Evolutionary conservation across 1,140 invertebrate genomes (phyloP).

Genomic region (Hylaeus volcanicus): DNA sequence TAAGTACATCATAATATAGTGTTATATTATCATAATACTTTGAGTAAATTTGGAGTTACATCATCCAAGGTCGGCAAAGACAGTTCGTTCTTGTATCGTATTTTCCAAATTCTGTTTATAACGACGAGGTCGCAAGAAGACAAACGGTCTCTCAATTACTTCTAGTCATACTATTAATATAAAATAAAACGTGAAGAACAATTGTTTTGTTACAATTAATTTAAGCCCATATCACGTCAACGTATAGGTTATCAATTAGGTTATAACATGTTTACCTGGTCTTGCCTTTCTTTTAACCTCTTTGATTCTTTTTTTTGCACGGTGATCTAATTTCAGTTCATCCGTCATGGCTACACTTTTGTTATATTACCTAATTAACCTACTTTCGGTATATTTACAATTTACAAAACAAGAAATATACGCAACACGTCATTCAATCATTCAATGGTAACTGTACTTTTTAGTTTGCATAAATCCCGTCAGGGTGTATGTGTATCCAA

Average conservation of each 20-base stretch:
- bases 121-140: conserved; percentile 39
- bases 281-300: conserved; percentile 94
- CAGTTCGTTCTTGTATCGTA: conserved; percentile 36
- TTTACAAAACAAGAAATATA: conserved; percentile 42
- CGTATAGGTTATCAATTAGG: conserved; percentile 64
- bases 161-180: conserved; percentile 43
- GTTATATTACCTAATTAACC: conserved; percentile 46
- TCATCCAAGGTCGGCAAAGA: conserved; percentile 55
- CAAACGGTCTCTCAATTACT: conserved; percentile 47
- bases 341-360: conserved; percentile 71
- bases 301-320: conserved; percentile 90
- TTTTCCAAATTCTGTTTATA: conserved; percentile 48
- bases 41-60: conserved; percentile 53
- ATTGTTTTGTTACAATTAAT: conserved; percentile 21
- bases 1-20: conserved; percentile 35
- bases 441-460: conserved; percentile 54
- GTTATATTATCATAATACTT: conserved; percentile 49
- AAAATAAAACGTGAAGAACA: conserved; percentile 43
- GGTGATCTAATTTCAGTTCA: conserved; percentile 84
- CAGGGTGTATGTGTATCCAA: conserved; percentile 50
- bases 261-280: conserved; percentile 85
- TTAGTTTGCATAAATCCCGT: conserved; percentile 60
- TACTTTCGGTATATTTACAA: conserved; percentile 58
- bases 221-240: conserved; percentile 54
- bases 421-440: conserved; percentile 59